phyloP scores from a whole-genome alignment of 2,888 invertebrate genomes.

The Acanthosepion lycidas region DNA sequence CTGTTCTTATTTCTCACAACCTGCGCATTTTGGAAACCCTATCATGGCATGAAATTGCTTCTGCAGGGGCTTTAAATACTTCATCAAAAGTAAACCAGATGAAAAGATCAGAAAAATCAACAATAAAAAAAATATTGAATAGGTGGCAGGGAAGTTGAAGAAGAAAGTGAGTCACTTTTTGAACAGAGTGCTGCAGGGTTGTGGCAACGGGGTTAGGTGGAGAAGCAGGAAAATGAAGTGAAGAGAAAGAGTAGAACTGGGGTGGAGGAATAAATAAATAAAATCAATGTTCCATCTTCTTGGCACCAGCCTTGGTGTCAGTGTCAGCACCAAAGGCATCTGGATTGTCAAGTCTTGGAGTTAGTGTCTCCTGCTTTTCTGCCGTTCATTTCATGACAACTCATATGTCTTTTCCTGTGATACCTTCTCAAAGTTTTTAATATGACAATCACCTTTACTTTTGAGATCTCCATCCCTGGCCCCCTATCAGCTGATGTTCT shows the following conservation, averaged over 20 bases:
- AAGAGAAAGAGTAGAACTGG: neutral
- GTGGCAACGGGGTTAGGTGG: neutral
- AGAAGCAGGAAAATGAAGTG: neutral
- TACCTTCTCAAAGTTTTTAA: neutral
- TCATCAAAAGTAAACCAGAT: neutral
- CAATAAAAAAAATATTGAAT: neutral
- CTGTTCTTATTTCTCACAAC: neutral
- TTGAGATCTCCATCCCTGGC: neutral
- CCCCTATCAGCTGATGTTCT: neutral
- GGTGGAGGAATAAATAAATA: neutral
- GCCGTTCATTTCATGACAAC: neutral
- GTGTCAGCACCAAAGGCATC: neutral
- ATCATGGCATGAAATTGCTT: neutral
- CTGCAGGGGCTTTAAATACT: neutral
- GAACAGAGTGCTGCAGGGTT: neutral
- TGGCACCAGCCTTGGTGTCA: neutral
- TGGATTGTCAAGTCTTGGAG: constrained; percentile 33
- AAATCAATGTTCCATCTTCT: neutral
- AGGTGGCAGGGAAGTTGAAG: no score
- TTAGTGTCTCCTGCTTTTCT: neutral
- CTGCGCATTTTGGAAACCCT: neutral
- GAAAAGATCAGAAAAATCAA: neutral
- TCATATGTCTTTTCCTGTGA: no score
- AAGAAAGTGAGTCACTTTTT: no score
- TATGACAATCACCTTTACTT: neutral